Evolutionary conservation across 2,888 invertebrate species (phyloP).

Genomic region (Habroteleia sp.): DNA sequence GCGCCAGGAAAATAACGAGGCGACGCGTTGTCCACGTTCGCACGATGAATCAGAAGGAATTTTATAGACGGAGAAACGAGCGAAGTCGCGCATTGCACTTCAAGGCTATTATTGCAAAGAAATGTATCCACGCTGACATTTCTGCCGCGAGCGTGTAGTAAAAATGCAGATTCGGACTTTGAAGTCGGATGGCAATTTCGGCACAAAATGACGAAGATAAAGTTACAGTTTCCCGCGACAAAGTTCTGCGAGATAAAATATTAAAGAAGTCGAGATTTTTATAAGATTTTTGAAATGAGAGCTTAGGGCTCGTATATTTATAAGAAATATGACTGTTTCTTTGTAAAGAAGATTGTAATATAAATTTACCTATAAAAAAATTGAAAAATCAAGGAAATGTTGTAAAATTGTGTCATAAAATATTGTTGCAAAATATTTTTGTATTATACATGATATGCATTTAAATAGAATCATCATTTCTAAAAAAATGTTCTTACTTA

Average conservation of each 20-base stretch:
- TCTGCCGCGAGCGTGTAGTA: slow-evolving; percentile 20
- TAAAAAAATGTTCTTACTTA: too few species aligned
- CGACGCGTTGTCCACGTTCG: slow-evolving; percentile 52
- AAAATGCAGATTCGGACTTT: slow-evolving; percentile 48
- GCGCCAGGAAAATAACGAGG: slow-evolving; percentile 47
- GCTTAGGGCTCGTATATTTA: too few species aligned
- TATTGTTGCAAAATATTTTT: too few species aligned
- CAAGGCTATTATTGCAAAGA: slow-evolving; percentile 45
- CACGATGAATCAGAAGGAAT: slow-evolving; percentile 58
- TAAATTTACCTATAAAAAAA: too few species aligned
- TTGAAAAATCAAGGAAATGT: too few species aligned
- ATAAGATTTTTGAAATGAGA: not conserved
- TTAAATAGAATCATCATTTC: too few species aligned
- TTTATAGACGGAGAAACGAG: slow-evolving; percentile 57
- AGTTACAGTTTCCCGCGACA: slow-evolving; percentile 6
- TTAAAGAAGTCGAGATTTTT: not conserved
- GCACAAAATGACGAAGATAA: slow-evolving; percentile 17
- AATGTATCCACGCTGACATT: slow-evolving; percentile 34
- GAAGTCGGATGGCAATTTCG: slow-evolving; percentile 33
- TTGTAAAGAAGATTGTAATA: too few species aligned
- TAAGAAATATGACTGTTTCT: too few species aligned
- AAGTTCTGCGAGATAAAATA: slow-evolving; percentile 5
- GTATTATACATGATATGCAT: too few species aligned
- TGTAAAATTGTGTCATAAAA: too few species aligned
- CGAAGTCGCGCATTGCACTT: slow-evolving; percentile 33